Evolutionary conservation across 2,797 vertebrate genomes (phyloP), one percentile per base, ranked within the genome.

Genomic region (Acanthiza pusilla): DNA sequence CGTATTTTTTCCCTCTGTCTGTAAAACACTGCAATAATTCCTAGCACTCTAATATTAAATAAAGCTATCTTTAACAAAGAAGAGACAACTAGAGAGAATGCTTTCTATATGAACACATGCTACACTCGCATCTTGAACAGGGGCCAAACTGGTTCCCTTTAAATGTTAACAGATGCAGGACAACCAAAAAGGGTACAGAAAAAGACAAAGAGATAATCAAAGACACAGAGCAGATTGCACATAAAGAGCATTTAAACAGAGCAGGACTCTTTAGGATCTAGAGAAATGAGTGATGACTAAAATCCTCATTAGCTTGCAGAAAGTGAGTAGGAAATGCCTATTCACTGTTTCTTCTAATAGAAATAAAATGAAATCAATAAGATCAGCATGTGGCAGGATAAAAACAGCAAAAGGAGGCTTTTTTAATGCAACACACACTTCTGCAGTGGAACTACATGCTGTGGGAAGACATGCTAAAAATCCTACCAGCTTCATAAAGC

Each of bases 321-420:
- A 82, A 77, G 40, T 34, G 40, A 86, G 45, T 40, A 78, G 73
- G 62, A 94, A 95, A 75, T 62, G 30, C 92, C 85, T 77, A 36
- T 45, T 89, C 85, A 62, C 75, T 51, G 54, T 68, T 91, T 75
- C 88, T 93, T 65, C 89, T 81, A 94, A 94, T 11, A 91, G 66
- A 91, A 93, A 81, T 86, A 85, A 90, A 90, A 88, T 38, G 2
- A 90, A 89, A 81, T 84, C 76, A 83, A 2, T 78, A 78, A 73
- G 40, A 72, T 45, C 43, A 90, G 88, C 76, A 58, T 17, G 47
- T 60, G 62, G 62, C 51, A 81, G 73, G 62, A 81, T 40, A 85
- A 72, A 84, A 94, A 32, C 40, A 66, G 76, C 43, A 81, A 88
- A 78, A 86, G 36, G 26, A 40, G 10, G 22, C 3, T n/a, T 74